Percentiles rank a stretch among this genome's conserved stretches.
These are phyloP conservation scores for Hyperopisus bebe DNA, from an alignment of 2,113 vertebrate genomes.

Conservation along the genomic window DNA sequence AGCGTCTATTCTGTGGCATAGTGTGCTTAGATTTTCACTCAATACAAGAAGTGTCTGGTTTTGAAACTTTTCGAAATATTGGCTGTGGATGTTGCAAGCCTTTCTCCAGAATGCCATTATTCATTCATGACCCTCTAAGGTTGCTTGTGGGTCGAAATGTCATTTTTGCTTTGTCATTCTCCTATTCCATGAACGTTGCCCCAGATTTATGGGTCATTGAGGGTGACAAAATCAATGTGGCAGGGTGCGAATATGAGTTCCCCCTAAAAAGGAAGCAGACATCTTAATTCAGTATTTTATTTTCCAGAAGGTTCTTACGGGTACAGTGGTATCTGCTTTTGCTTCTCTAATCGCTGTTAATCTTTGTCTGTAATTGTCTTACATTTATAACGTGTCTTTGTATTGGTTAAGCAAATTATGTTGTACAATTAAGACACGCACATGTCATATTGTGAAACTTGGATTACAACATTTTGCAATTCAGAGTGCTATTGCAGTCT, in stretches of 20 bases:
- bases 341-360: not conserved
- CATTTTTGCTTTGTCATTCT: conserved; percentile 11
- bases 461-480: not conserved
- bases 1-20: not conserved
- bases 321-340: not conserved
- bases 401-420: not conserved
- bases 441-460: not conserved
- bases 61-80: not conserved
- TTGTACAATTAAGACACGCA: not conserved
- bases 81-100: not conserved
- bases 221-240: not conserved
- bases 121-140: not conserved
- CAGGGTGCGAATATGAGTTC: not conserved
- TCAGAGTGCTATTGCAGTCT: not conserved
- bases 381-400: not conserved
- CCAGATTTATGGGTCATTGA: not conserved
- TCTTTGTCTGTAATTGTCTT: not conserved
- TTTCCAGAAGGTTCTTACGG: not conserved
- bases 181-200: not conserved
- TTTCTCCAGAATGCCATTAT: not conserved
- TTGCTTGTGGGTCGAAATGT: not conserved
- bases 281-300: not conserved
- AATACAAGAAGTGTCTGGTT: not conserved
- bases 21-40: not conserved
- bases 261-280: not conserved